A percentile compares a stretch with the other conserved stretches of the same genome.
phyloP scores from a whole-genome alignment of 1,140 invertebrate genomes.

The Sogatella furcifera region DNA sequence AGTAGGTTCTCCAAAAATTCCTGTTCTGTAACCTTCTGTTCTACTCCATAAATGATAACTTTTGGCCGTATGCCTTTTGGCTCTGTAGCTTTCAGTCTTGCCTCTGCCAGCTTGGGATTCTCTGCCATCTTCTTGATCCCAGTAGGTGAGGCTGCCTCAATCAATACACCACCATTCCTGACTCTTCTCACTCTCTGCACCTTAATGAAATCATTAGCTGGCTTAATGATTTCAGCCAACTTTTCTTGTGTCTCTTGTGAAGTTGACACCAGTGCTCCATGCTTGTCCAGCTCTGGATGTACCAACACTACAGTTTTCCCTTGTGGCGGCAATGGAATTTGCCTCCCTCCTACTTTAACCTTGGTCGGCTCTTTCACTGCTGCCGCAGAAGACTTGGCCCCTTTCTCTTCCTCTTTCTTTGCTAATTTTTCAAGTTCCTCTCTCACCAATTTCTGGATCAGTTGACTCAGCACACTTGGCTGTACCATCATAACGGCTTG shows the following conservation, averaged over 20 bases:
- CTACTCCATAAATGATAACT: background rate
- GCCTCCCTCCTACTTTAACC: too few relatives aligned
- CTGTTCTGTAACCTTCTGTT: background rate
- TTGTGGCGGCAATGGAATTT: too few relatives aligned
- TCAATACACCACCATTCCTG: background rate
- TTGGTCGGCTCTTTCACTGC: too few relatives aligned
- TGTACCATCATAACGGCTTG: too few relatives aligned
- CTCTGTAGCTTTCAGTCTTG: background rate
- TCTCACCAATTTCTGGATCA: too few relatives aligned
- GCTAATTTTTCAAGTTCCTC: too few relatives aligned
- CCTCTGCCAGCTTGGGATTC: background rate
- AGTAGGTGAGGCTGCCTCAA: background rate
- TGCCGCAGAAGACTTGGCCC: too few relatives aligned
- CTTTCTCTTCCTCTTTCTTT: too few relatives aligned
- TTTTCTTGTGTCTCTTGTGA: background rate
- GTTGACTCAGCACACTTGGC: too few relatives aligned
- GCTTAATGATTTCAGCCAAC: background rate
- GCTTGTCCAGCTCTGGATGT: background rate
- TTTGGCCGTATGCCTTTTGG: background rate
- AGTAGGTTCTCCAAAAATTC: background rate
- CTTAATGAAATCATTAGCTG: background rate
- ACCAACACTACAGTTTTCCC: too few relatives aligned
- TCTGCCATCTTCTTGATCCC: background rate
- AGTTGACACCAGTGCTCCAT: background rate
- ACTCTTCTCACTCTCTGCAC: background rate